These are phyloP conservation scores for Kradibia gibbosae DNA, from an alignment of 1,140 invertebrate genomes.

Conservation along the genomic window DNA sequence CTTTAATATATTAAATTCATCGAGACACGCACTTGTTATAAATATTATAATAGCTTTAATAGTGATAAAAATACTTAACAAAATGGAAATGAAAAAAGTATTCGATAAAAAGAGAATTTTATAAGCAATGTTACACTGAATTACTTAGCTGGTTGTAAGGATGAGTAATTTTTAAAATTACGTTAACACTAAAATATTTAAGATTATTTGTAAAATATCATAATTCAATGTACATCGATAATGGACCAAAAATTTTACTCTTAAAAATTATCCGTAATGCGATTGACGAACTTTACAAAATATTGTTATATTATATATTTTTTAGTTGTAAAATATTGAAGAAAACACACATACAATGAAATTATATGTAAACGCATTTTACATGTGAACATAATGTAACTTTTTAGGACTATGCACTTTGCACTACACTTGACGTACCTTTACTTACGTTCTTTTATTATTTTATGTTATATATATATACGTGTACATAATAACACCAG, in stretches of 20 bases:
- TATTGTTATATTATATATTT: slow-evolving; percentile 21
- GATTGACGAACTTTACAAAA: slow-evolving; percentile 4
- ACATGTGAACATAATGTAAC: too few relatives aligned
- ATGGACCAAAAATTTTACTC: slow-evolving; percentile 49
- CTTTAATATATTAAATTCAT: too few relatives aligned
- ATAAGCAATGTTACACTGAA: slow-evolving; percentile 3
- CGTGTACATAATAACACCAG: too few relatives aligned
- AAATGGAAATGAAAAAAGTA: background rate
- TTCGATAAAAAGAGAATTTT: background rate
- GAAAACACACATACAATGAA: slow-evolving; percentile 2
- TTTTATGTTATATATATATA: too few relatives aligned
- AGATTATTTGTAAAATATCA: slow-evolving; percentile 1
- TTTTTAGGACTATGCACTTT: too few relatives aligned
- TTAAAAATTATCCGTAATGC: slow-evolving; percentile 32
- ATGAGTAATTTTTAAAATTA: too few relatives aligned
- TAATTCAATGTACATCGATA: slow-evolving; percentile 33
- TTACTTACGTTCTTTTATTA: too few relatives aligned
- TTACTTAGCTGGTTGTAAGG: background rate
- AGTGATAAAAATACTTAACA: background rate
- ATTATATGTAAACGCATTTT: too few relatives aligned
- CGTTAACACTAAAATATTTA: background rate
- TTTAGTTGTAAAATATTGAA: slow-evolving; percentile 31
- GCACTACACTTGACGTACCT: too few relatives aligned
- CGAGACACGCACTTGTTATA: background rate
- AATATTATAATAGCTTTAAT: slow-evolving; percentile 11